A percentile compares a stretch with the other conserved stretches of the same genome.
These are phyloP conservation scores for Bombylius major DNA, from an alignment of 2,888 invertebrate species.

Conservation along the genomic window DNA sequence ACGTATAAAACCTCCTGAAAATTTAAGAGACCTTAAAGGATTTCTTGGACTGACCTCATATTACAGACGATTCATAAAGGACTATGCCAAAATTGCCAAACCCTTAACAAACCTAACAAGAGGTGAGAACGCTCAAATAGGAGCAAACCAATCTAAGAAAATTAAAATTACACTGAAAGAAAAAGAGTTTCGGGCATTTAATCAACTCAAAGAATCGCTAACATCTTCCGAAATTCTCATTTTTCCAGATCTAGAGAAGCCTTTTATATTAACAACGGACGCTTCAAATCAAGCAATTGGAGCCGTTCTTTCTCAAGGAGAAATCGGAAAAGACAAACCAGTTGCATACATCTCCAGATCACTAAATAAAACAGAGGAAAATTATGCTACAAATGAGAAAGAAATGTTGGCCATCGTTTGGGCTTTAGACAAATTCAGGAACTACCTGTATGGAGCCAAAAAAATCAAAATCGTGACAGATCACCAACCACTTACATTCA, in stretches of 20 bases:
- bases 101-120: slow-evolving; percentile 14
- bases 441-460: slow-evolving; percentile 11
- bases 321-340: not conserved
- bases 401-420: slow-evolving; percentile 1
- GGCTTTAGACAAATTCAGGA: slow-evolving; percentile 5
- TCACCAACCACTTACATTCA: slow-evolving; percentile 8
- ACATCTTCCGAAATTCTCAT: slow-evolving; percentile 10
- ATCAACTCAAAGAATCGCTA: slow-evolving; percentile 12
- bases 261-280: slow-evolving; percentile 13
- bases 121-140: slow-evolving; percentile 13
- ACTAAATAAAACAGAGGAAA: slow-evolving; percentile 10
- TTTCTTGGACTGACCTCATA: slow-evolving; percentile 12
- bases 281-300: slow-evolving; percentile 11
- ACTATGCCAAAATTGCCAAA: slow-evolving; percentile 13
- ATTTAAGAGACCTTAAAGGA: slow-evolving; percentile 10
- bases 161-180: slow-evolving; percentile 7
- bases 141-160: slow-evolving; percentile 11
- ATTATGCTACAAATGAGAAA: slow-evolving; percentile 11
- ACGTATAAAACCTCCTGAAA: slow-evolving; percentile 5
- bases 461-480: slow-evolving; percentile 11
- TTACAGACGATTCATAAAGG: slow-evolving; percentile 13
- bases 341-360: not conserved
- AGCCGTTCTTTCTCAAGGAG: not conserved
- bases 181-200: slow-evolving; percentile 10
- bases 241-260: slow-evolving; percentile 13